Percentiles rank a stretch among this genome's conserved stretches.
Evolutionary conservation across 1,140 invertebrate species (phyloP).

Genomic region (Luehdorfia chinensis): DNA sequence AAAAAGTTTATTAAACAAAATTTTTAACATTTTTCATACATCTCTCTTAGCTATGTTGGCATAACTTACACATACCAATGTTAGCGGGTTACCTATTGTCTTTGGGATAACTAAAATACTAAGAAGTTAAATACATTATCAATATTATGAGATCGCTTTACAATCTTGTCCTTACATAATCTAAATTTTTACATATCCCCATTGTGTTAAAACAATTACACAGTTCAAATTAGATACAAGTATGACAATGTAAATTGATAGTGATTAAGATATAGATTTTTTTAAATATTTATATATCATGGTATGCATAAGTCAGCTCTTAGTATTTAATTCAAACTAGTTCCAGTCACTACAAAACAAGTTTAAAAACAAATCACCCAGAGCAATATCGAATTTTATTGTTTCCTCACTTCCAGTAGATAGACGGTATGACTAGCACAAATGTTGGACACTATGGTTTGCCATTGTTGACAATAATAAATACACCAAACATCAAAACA

Average conservation of each 20-base stretch:
- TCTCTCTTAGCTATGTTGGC: constrained; percentile 1
- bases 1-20: constrained; percentile 40
- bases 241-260: constrained; percentile 5
- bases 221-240: constrained; percentile 1
- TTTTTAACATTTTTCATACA: constrained; percentile 4
- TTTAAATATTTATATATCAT: constrained; percentile 8
- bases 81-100: constrained; percentile 7
- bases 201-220: constrained; percentile 5
- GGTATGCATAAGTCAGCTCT: constrained; percentile 34
- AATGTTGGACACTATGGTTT: constrained; percentile 7
- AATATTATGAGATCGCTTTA: constrained; percentile 16
- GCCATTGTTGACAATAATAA: constrained; percentile 2
- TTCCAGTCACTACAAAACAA: constrained; percentile 55
- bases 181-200: constrained; percentile 6
- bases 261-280: constrained; percentile 8
- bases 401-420: not conserved
- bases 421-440: constrained; percentile 11
- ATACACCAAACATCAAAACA: constrained; percentile 9
- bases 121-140: constrained; percentile 12
- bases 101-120: constrained; percentile 15
- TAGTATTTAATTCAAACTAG: constrained; percentile 40
- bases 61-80: constrained; percentile 24
- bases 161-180: constrained; percentile 9
- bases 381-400: constrained; percentile 37
- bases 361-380: constrained; percentile 56